Percentiles rank a stretch among this genome's conserved stretches.
These are phyloP conservation scores for Helicoverpa assulta DNA, from an alignment of 2,888 invertebrate genomes.

Conservation along the genomic window DNA sequence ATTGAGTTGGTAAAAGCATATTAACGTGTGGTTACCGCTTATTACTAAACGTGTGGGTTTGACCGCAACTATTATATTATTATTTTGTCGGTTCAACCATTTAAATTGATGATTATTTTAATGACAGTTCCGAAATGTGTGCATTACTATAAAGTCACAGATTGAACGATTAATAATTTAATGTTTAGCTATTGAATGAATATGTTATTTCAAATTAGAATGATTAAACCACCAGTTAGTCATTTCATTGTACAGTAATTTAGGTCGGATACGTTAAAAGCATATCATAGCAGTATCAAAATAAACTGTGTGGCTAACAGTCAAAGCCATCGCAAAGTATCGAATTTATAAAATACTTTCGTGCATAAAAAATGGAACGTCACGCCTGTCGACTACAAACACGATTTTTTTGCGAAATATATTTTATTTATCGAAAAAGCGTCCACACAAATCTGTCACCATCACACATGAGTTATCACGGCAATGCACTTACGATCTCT, in stretches of 20 bases:
- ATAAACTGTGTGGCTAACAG: background rate
- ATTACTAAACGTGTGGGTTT: slow-evolving; percentile 45
- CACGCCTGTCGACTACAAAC: slow-evolving; percentile 24
- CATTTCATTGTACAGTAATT: too few species aligned
- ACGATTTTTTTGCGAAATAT: slow-evolving; percentile 23
- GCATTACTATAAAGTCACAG: slow-evolving; percentile 24
- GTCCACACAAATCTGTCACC: slow-evolving; percentile 71
- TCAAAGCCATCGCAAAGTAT: slow-evolving; percentile 8
- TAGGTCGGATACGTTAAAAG: too few species aligned
- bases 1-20: slow-evolving; percentile 36
- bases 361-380: slow-evolving; percentile 19
- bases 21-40: slow-evolving; percentile 41
- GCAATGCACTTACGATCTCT: slow-evolving; percentile 90
- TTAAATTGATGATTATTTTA: slow-evolving; percentile 44
- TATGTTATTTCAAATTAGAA: too few species aligned
- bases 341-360: slow-evolving; percentile 20
- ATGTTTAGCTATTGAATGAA: background rate
- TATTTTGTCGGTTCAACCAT: slow-evolving; percentile 36
- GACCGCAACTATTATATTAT: slow-evolving; percentile 44
- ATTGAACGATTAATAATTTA: background rate
- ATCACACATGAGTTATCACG: slow-evolving; percentile 84
- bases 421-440: slow-evolving; percentile 48
- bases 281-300: slow-evolving; percentile 1
- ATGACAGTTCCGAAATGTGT: slow-evolving; percentile 15
- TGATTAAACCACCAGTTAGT: too few species aligned